phyloP scores from a whole-genome alignment of 2,888 invertebrate species.

The Seira ritae region DNA sequence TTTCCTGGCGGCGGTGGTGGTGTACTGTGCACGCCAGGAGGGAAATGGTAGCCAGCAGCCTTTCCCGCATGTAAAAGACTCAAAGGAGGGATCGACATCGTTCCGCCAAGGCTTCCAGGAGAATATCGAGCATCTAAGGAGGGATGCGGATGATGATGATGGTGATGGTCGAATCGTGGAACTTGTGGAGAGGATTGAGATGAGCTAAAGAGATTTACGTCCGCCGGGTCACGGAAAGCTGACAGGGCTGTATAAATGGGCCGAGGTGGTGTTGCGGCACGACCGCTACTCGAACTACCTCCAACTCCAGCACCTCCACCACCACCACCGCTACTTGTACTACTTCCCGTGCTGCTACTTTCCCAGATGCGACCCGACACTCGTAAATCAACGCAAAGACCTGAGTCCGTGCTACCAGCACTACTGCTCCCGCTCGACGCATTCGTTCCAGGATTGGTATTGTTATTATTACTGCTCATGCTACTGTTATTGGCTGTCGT shows the following conservation, averaged over 20 bases:
- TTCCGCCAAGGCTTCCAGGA: slow-evolving; percentile 35
- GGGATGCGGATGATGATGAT: slow-evolving; percentile 48
- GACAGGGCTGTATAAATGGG: slow-evolving; percentile 73
- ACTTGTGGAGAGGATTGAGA: slow-evolving; percentile 69
- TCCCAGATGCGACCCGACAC: slow-evolving; percentile 73
- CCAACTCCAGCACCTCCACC: slow-evolving; percentile 22
- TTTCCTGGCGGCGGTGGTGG: slow-evolving; percentile 52
- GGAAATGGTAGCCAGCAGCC: slow-evolving; percentile 55
- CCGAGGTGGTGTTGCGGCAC: slow-evolving; percentile 70
- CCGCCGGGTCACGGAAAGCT: slow-evolving; percentile 74
- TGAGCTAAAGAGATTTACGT: slow-evolving; percentile 73
- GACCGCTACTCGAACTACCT: slow-evolving; percentile 37
- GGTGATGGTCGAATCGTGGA: slow-evolving; percentile 63
- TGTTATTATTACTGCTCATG: slow-evolving; percentile 52
- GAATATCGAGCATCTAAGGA: slow-evolving; percentile 51
- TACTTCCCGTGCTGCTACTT: slow-evolving; percentile 48
- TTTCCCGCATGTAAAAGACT: slow-evolving; percentile 50
- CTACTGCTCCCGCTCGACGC: slow-evolving; percentile 38
- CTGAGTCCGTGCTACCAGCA: slow-evolving; percentile 58
- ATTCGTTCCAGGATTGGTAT: slow-evolving; percentile 45
- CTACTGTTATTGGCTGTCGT: slow-evolving; percentile 24
- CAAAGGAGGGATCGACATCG: slow-evolving; percentile 48
- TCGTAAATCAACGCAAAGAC: slow-evolving; percentile 74
- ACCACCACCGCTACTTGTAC: slow-evolving; percentile 40
- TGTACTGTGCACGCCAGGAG: slow-evolving; percentile 49